Conservation (phyloP, 2,113 vertebrate species). For the Megaleporinus macrocephalus region DNA sequence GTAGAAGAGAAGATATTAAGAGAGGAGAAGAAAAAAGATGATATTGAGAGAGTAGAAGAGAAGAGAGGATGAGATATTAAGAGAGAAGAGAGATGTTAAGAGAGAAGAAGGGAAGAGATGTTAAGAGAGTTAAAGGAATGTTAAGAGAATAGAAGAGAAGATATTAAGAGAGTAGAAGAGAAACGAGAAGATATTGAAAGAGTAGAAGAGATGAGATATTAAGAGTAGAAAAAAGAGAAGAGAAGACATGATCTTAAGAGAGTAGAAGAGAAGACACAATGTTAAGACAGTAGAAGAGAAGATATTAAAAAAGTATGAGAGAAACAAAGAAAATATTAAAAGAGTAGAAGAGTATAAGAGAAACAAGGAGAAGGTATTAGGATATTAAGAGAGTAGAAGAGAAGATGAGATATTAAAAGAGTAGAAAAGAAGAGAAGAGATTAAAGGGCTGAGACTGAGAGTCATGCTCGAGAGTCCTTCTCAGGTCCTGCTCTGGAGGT, state of each 20-base stretch:
- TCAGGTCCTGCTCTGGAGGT: not conserved
- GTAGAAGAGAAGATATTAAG: not conserved
- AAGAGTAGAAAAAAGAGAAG: not conserved
- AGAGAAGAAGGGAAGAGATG: not conserved
- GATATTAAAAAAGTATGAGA: not conserved
- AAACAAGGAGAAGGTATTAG: not conserved
- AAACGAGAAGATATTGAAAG: not conserved
- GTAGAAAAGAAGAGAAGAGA: not conserved
- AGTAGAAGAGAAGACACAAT: not conserved
- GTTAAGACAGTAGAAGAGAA: not conserved
- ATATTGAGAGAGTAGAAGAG: not conserved
- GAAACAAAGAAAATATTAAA: not conserved
- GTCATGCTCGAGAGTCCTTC: too few species aligned
- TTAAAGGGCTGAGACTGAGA: too few species aligned
- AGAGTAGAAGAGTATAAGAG: not conserved
- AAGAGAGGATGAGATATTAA: not conserved
- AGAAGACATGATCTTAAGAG: not conserved
- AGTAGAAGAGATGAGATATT: not conserved
- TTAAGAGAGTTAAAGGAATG: not conserved
- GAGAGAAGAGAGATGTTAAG: not conserved
- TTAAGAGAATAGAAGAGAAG: not conserved
- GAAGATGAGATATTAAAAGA: not conserved
- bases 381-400: not conserved
- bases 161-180: not conserved
- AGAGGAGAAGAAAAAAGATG: not conserved